Base-by-base conservation (phyloP, 1,140 invertebrate genomes). In the Mactra quadrangularis region DNA sequence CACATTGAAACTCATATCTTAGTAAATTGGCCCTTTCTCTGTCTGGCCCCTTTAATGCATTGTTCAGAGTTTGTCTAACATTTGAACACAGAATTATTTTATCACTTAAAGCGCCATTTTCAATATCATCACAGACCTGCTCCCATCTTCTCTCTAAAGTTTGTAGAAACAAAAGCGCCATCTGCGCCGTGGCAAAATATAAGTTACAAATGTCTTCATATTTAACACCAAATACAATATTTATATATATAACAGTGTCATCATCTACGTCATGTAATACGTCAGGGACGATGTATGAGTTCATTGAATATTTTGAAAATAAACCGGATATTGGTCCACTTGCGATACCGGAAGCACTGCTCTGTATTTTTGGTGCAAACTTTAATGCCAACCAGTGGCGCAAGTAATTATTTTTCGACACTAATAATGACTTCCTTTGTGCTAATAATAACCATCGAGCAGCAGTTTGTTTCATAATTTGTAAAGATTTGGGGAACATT, bases 121-220 rank as follows among this genome's bases (percentile, higher is more conserved):
- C 77, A 25, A 85, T 75, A 60, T 85, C 77, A 29, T 60, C 33
- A 53, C 68, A 70, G 0, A 85, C 15, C 1, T 75, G 27, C 9
- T 75, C 22, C 83, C 83, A 85, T 33, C 60, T 59, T 31, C 55
- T 31, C 22, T 85, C 77, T n/a, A 85, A 22, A 1, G 57, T 38
- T 50, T 82, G 57, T 41, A 85, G 81, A 55, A 66, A 82, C 4
- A 29, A 82, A 13, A 89, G 84, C 25, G 45, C 50, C 57, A 85
- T 50, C 17, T 75, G 74, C 47, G 78, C 47, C 3, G 76, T 81
- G 45, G 88, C 76, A 31, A 87, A 76, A 35, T 70, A 29, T 13
- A 89, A 59, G 72, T 87, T 89, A 15, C 53, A 76, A 7, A 74
- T 57, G 33, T 84, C 81, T 19, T 62, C 59, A n/a, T 81, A 53